Evolutionary conservation across 2,113 vertebrate genomes (phyloP), one percentile per base, ranked within the genome.

Genomic region (Festucalex cinctus): DNA sequence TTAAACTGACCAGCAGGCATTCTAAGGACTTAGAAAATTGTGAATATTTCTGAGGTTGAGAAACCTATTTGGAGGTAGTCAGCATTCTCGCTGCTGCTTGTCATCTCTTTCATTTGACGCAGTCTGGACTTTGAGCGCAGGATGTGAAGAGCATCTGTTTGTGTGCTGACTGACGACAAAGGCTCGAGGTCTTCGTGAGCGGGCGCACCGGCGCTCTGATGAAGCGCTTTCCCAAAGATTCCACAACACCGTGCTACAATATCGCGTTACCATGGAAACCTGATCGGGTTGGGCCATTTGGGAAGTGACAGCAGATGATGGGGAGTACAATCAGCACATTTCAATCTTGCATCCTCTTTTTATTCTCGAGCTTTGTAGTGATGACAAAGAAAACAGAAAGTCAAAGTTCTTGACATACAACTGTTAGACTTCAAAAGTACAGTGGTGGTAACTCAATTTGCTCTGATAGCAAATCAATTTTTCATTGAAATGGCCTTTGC

Each of bases 241-340:
- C 82, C 86, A 88, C 80, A 88, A 88, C 86, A 86, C 49, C 17
- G 70, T 73, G 84, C 68, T 64, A 85, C 79, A 80, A 80, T 63
- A 65, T 44, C 69, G 26, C 1, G 80, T 82, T 76, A 9, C 84
- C 62, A 1, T 72, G 83, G 85, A 70, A 81, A 88, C 84, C 48
- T 60, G 39, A 66, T 68, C 17, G 43, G 16, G 43, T 46, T 6
- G 43, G 43, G 46, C 46, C 46, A 48, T 48, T 46, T 26, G n/a
- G 1, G 57, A 74, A 79, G 69, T 37, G 77, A 78, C 76, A 77
- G 61, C 24, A 1, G 70, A 32, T 60, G 58, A 60, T 20, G 35
- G 17, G 35, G 36, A 7, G 17, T 14, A n/a, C 20, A 20, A 22
- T 51, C 48, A 2, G 48, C 20, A 51, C 20, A 10, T 51, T 22